Evolutionary conservation across 2,888 invertebrate species (phyloP).

Genomic region (Meiosimyza decipiens): DNA sequence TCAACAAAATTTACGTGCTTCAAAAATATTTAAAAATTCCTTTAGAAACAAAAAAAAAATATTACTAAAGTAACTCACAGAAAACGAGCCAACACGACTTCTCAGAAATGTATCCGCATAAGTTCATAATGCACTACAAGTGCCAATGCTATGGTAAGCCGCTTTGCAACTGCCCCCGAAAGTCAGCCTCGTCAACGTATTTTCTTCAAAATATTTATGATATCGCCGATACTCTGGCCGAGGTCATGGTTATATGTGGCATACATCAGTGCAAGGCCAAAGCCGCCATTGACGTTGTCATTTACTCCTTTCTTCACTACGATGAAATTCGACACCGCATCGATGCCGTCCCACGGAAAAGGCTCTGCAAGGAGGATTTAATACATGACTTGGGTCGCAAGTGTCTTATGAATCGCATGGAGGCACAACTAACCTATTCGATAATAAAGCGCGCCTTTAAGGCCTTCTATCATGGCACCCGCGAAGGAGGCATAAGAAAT

Average conservation of each 20-base stretch:
- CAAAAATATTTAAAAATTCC: slow-evolving; percentile 9
- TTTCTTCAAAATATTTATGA: slow-evolving; percentile 41
- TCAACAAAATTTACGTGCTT: slow-evolving; percentile 23
- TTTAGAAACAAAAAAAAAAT: background rate
- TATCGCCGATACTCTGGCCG: slow-evolving; percentile 34
- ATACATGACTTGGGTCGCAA: slow-evolving; percentile 56
- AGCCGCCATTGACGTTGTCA: slow-evolving; percentile 53
- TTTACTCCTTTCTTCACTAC: slow-evolving; percentile 58
- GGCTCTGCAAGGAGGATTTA: slow-evolving; percentile 56
- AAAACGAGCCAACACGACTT: background rate
- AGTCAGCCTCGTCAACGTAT: slow-evolving; percentile 13
- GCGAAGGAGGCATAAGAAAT: slow-evolving; percentile 50
- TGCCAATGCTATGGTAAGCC: slow-evolving; percentile 43
- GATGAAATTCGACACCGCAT: slow-evolving; percentile 54
- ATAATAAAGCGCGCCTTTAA: slow-evolving; percentile 61
- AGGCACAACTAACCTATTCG: slow-evolving; percentile 58
- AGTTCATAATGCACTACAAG: slow-evolving; percentile 41
- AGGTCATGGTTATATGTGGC: slow-evolving; percentile 54
- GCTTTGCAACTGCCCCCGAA: slow-evolving; percentile 44
- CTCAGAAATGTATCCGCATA: slow-evolving; percentile 33
- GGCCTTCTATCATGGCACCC: slow-evolving; percentile 59
- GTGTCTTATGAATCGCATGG: slow-evolving; percentile 57
- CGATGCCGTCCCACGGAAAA: slow-evolving; percentile 40
- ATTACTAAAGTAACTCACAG: background rate
- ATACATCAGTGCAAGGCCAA: slow-evolving; percentile 55